Conservation (phyloP, 2,113 vertebrate species). For the Numida meleagris region DNA sequence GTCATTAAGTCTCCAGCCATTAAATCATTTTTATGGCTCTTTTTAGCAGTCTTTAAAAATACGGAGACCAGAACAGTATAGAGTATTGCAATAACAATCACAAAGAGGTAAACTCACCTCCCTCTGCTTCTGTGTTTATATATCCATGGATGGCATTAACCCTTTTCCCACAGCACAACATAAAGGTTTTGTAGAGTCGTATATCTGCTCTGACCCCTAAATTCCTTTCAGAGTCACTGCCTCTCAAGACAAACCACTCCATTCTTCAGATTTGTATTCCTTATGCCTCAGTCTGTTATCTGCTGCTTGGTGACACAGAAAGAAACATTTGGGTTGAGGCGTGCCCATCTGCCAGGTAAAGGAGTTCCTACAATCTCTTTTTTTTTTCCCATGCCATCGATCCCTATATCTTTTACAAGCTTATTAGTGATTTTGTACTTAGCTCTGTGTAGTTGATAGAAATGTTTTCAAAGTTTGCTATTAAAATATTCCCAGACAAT, state of each 20-base stretch:
- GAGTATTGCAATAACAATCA: slow-evolving; percentile 9
- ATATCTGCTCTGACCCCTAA: not conserved
- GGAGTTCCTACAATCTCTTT: not conserved
- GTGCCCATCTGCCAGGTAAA: not conserved
- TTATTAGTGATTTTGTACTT: slow-evolving; percentile 11
- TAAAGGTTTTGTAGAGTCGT: not conserved
- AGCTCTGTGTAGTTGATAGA: not conserved
- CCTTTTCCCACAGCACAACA: not conserved
- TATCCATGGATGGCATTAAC: not conserved
- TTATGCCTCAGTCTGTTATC: not conserved
- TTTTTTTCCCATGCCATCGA: not conserved
- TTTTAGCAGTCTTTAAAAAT: slow-evolving; percentile 42
- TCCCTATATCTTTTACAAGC: not conserved
- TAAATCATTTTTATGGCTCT: slow-evolving; percentile 52
- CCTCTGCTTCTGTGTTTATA: slow-evolving; percentile 22
- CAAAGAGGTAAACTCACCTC: not conserved
- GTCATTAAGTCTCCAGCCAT: slow-evolving; percentile 25
- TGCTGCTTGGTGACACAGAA: slow-evolving; percentile 34
- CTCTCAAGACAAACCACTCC: not conserved
- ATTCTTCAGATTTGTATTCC: not conserved
- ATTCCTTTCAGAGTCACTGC: slow-evolving; percentile 1
- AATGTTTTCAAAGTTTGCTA: not conserved
- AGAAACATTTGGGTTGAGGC: not conserved
- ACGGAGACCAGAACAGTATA: not conserved
- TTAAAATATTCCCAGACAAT: not conserved